Conservation (phyloP, 1,140 invertebrate genomes). For the Euborellia annulipes region DNA sequence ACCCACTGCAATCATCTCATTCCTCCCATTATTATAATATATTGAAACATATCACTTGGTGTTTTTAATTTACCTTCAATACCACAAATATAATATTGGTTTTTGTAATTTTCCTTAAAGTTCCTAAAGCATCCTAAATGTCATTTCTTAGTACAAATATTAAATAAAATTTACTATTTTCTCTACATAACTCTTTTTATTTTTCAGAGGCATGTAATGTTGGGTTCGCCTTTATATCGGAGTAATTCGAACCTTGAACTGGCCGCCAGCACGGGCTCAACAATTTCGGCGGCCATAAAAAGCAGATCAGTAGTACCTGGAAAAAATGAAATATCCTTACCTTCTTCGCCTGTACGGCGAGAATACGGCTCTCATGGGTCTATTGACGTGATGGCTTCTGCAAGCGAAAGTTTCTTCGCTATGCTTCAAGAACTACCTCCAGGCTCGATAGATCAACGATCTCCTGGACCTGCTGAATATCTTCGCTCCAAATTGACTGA, state of each 20-base stretch:
- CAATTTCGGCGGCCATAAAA: slow-evolving; percentile 3
- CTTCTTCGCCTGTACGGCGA: slow-evolving; percentile 22
- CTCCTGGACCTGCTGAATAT: slow-evolving; percentile 43
- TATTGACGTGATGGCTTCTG: slow-evolving; percentile 41
- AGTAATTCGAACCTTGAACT: slow-evolving; percentile 53
- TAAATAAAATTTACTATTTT: too few species aligned
- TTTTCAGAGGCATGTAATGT: too few species aligned
- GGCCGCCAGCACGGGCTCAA: slow-evolving; percentile 24
- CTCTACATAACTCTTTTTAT: too few species aligned
- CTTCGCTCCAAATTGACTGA: slow-evolving; percentile 29
- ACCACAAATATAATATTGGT: too few species aligned
- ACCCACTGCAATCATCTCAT: too few species aligned
- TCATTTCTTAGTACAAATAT: too few species aligned
- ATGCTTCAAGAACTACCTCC: slow-evolving; percentile 44
- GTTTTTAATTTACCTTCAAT: too few species aligned
- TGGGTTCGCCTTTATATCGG: slow-evolving; percentile 30
- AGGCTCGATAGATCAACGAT: slow-evolving; percentile 37
- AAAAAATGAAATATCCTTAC: slow-evolving; percentile 6
- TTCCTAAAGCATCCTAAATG: too few species aligned
- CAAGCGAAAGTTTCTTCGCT: slow-evolving; percentile 54
- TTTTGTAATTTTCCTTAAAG: too few species aligned
- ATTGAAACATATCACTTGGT: too few species aligned
- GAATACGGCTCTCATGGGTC: slow-evolving; percentile 48
- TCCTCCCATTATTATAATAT: too few species aligned
- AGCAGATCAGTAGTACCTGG: slow-evolving; percentile 11